Conservation (phyloP, 1,140 invertebrate species). For the Drosophila varians region DNA sequence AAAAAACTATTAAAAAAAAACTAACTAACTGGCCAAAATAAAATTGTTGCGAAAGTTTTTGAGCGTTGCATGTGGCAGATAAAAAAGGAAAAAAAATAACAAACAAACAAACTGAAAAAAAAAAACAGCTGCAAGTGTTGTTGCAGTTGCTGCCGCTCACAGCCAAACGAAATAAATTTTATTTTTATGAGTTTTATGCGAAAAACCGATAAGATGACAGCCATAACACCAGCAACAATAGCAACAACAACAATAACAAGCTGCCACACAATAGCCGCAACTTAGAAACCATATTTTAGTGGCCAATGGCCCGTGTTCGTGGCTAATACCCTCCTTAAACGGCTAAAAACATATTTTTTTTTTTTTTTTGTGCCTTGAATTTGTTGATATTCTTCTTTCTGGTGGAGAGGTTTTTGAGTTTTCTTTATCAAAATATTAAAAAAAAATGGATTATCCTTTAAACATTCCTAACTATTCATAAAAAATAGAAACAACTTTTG, state of each 20-base stretch:
- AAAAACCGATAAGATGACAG: conserved; percentile 52
- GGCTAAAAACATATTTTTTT: background rate
- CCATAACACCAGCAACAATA: conserved; percentile 23
- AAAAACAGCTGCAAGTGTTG: conserved; percentile 34
- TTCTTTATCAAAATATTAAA: too few relatives aligned
- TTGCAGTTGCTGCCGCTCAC: conserved; percentile 13
- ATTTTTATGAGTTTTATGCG: conserved; percentile 63
- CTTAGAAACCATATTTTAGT: background rate
- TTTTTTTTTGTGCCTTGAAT: background rate
- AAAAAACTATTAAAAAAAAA: too few relatives aligned
- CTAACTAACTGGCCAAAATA: conserved; percentile 36
- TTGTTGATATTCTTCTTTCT: too few relatives aligned
- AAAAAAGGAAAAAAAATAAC: conserved; percentile 3
- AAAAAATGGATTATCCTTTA: too few relatives aligned
- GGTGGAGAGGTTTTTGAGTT: too few relatives aligned
- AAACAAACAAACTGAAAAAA: background rate
- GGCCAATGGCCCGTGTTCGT: background rate
- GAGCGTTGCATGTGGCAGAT: conserved; percentile 63
- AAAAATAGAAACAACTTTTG: too few relatives aligned
- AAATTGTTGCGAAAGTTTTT: conserved; percentile 50
- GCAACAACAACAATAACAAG: conserved; percentile 13
- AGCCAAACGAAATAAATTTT: conserved; percentile 52
- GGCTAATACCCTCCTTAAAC: background rate
- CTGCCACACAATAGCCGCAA: conserved; percentile 33
- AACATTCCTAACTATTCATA: too few relatives aligned